phyloP scores from a whole-genome alignment of 2,797 vertebrate genomes.

The Scolopax rusticola region DNA sequence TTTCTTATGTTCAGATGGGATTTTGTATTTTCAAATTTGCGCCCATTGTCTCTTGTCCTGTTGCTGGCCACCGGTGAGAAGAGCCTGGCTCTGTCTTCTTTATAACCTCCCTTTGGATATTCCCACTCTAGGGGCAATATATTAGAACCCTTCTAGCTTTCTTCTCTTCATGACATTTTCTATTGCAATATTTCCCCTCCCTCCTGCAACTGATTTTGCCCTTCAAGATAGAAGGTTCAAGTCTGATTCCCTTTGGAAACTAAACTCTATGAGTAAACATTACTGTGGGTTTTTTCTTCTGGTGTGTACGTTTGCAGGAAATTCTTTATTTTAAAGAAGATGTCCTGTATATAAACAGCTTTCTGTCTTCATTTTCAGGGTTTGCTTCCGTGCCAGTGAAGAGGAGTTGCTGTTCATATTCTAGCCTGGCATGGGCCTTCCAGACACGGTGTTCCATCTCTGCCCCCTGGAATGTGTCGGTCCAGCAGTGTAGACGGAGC shows the following conservation, averaged over 20 bases:
- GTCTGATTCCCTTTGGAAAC: neutral
- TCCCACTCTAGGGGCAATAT: neutral
- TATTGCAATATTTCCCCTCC: accelerated
- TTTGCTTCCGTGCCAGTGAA: neutral
- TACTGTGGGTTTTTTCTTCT: neutral
- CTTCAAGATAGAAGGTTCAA: neutral
- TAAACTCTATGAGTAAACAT: neutral
- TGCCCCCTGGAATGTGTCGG: neutral
- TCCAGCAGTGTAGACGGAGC: slow-evolving; percentile 53
- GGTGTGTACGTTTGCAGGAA: accelerated
- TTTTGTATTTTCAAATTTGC: neutral
- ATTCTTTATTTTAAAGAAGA: neutral
- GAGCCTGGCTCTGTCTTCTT: neutral
- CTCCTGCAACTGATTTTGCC: neutral
- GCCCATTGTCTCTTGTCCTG: neutral
- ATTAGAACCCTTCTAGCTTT: neutral
- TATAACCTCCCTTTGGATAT: neutral
- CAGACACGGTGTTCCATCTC: slow-evolving; percentile 50
- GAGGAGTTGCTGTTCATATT: neutral
- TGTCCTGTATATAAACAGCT: neutral
- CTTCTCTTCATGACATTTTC: neutral
- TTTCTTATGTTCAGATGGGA: neutral
- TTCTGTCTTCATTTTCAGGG: slow-evolving; percentile 25
- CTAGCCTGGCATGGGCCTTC: slow-evolving; percentile 29
- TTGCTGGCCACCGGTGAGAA: neutral